A percentile compares a stretch with the other conserved stretches of the same genome.
Conservation (phyloP, 2,113 vertebrate species). For the Aspiorhynchus laticeps region DNA sequence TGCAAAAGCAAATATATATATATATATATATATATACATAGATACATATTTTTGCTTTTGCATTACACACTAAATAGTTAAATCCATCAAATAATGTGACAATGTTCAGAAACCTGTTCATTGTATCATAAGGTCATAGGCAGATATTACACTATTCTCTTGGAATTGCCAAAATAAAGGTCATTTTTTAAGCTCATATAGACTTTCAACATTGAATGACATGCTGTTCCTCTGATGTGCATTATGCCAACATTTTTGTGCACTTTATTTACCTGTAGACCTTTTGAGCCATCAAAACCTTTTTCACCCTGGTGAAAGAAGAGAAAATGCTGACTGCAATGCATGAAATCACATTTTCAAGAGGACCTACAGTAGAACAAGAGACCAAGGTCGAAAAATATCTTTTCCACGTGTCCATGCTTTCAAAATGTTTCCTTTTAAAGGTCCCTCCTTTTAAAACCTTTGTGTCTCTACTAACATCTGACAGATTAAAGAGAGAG, state of each 20-base stretch:
- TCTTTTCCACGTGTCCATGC: not conserved
- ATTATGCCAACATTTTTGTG: not conserved
- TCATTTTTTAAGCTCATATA: too few species aligned
- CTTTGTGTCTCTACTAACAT: not conserved
- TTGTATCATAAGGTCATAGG: too few species aligned
- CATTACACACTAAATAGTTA: not conserved
- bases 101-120: not conserved
- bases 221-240: not conserved
- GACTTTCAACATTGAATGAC: too few species aligned
- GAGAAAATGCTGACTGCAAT: conserved; percentile 38
- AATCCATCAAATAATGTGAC: not conserved
- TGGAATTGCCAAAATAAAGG: too few species aligned
- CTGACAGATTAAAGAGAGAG: conserved; percentile 1
- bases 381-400: conserved; percentile 4
- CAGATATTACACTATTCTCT: too few species aligned
- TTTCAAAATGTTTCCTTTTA: conserved; percentile 3
- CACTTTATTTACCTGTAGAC: conserved; percentile 81
- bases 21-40: too few species aligned
- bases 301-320: conserved; percentile 77
- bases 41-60: too few species aligned
- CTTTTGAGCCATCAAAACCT: conserved; percentile 79
- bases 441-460: conserved; percentile 1
- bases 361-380: not conserved
- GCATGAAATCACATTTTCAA: conserved; percentile 30
- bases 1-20: too few species aligned